Evolutionary conservation across 2,113 vertebrate genomes (phyloP).

Genomic region (Protobothrops mucrosquamatus): DNA sequence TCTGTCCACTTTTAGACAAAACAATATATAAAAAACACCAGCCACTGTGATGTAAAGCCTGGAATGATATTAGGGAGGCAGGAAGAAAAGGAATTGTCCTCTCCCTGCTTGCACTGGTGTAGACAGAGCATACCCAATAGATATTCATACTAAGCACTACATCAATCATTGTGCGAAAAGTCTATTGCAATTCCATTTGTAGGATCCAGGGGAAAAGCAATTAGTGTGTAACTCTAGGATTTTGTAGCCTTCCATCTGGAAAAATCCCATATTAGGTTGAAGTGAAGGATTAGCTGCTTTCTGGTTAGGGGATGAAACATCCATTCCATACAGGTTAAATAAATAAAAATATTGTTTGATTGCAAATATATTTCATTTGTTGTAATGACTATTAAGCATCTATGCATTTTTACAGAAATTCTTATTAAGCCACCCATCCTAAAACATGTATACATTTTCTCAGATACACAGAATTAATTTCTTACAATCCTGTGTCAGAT

Average conservation of each 20-base stretch:
- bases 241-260: neutral
- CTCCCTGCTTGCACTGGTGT: neutral
- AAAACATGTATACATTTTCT: neutral
- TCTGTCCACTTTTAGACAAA: neutral
- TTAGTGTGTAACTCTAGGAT: neutral
- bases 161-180: neutral
- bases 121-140: neutral
- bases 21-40: neutral
- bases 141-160: neutral
- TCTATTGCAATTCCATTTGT: neutral
- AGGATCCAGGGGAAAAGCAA: neutral
- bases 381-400: neutral
- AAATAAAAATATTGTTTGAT: neutral
- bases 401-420: neutral
- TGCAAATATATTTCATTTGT: neutral
- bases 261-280: neutral
- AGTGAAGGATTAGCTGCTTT: neutral
- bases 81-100: neutral
- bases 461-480: neutral
- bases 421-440: neutral
- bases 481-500: neutral
- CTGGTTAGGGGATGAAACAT: neutral
- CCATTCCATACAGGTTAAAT: neutral
- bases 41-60: neutral
- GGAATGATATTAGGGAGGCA: neutral